Percentiles rank a stretch among this genome's conserved stretches.
Conservation (phyloP, 1,140 invertebrate species). For the Drosophila erecta region DNA sequence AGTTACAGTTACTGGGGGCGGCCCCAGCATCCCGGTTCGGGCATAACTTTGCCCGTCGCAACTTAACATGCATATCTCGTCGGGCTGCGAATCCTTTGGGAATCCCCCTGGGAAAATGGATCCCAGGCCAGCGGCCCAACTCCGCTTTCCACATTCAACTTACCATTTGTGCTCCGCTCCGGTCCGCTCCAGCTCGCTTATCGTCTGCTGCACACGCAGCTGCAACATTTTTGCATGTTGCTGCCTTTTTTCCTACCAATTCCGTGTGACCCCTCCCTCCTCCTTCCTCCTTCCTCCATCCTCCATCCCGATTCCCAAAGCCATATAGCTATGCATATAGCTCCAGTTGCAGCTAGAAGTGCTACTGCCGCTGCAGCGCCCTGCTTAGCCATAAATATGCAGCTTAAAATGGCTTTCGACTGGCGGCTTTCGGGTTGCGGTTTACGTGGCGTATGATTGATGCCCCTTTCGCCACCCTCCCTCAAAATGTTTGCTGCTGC, state of each 20-base stretch:
- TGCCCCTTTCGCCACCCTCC: conserved; percentile 48
- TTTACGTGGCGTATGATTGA: conserved; percentile 81
- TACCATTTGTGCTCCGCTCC: conserved; percentile 24
- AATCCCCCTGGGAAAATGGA: conserved; percentile 13
- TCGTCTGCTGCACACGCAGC: conserved; percentile 72
- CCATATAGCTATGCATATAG: conserved; percentile 3
- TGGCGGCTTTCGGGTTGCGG: conserved; percentile 76
- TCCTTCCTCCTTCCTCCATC: neutral
- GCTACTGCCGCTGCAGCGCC: neutral
- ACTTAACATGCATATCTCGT: conserved; percentile 82
- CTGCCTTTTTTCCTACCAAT: conserved; percentile 9
- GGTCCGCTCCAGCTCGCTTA: conserved; percentile 49
- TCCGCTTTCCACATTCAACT: conserved; percentile 10
- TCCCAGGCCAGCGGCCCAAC: conserved; percentile 12
- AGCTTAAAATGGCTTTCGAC: conserved; percentile 82
- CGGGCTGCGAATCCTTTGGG: conserved; percentile 54
- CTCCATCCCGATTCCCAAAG: neutral
- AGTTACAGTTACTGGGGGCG: conserved; percentile 68
- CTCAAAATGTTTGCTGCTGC: neutral
- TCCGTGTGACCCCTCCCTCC: neutral
- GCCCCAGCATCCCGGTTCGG: conserved; percentile 35
- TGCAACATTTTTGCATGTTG: conserved; percentile 68
- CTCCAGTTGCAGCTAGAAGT: conserved; percentile 9
- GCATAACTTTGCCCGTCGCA: conserved; percentile 73
- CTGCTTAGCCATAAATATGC: conserved; percentile 81